A percentile compares a stretch with the other conserved stretches of the same genome.
Evolutionary conservation across 2,797 vertebrate species (phyloP).

Genomic region (Onychomys arenicola): DNA sequence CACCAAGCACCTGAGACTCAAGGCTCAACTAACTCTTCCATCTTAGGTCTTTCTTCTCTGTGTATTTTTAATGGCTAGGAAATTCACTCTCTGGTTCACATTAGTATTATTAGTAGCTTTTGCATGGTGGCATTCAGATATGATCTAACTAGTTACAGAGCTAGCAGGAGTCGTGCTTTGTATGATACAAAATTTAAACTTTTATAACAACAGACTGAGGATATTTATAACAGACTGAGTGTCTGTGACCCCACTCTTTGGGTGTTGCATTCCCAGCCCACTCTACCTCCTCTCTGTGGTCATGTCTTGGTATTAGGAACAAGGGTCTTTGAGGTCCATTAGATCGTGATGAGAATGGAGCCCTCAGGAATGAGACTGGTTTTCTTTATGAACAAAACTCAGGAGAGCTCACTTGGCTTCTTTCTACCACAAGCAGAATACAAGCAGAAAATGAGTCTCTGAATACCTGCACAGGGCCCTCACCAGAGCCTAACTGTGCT

Average conservation of each 20-base stretch:
- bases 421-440: not conserved
- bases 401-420: not conserved
- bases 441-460: not conserved
- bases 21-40: not conserved
- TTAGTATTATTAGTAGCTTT: not conserved
- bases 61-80: not conserved
- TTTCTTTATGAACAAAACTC: not conserved
- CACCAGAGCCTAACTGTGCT: not conserved
- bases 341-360: not conserved
- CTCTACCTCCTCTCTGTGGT: accelerated
- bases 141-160: not conserved
- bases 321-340: not conserved
- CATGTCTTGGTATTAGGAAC: not conserved
- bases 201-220: not conserved
- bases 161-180: not conserved
- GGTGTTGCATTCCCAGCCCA: not conserved
- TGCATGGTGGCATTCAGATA: not conserved
- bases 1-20: not conserved
- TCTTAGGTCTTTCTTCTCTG: not conserved
- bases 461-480: not conserved
- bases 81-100: not conserved
- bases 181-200: constrained; percentile 4
- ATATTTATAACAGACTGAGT: not conserved
- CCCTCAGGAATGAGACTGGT: not conserved
- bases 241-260: not conserved